Percentiles rank a stretch among this genome's conserved stretches.
phyloP scores from a whole-genome alignment of 2,888 invertebrate genomes.

The Drosophila algonquin region DNA sequence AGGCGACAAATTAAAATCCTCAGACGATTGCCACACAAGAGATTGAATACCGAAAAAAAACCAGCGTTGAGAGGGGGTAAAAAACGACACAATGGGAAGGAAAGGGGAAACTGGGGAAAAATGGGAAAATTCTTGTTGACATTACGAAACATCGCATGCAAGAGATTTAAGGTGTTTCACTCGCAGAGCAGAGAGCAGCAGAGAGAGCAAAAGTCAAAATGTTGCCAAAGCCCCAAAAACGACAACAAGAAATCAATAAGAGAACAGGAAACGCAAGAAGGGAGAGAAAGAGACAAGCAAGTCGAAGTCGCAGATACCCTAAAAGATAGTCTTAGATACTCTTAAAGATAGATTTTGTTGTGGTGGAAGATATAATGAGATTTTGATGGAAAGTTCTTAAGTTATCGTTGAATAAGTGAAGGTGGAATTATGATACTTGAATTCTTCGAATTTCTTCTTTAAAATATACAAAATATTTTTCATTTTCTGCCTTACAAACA shows the following conservation, averaged over 20 bases:
- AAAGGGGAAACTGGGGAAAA: neutral
- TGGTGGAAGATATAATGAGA: too few relatives aligned
- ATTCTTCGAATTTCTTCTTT: too few relatives aligned
- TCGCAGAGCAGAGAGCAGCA: neutral
- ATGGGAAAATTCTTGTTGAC: slow-evolving; percentile 36
- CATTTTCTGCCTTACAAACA: too few relatives aligned
- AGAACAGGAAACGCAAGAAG: slow-evolving; percentile 3
- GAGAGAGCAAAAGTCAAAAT: slow-evolving; percentile 29
- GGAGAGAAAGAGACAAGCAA: neutral
- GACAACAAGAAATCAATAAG: slow-evolving; percentile 42
- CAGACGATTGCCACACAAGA: slow-evolving; percentile 43
- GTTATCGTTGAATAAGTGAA: too few relatives aligned
- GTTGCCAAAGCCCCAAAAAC: slow-evolving; percentile 26
- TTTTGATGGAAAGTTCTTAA: too few relatives aligned
- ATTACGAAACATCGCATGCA: slow-evolving; percentile 43
- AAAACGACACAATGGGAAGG: neutral
- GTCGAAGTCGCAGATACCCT: neutral
- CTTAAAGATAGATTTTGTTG: too few relatives aligned
- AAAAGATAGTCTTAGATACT: too few relatives aligned
- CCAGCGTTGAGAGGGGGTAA: neutral
- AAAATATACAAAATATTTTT: too few relatives aligned
- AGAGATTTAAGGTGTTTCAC: slow-evolving; percentile 19
- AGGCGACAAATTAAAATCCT: slow-evolving; percentile 62
- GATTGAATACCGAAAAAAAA: neutral
- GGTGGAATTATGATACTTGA: too few relatives aligned